These are phyloP conservation scores for Limnephilus rhombicus DNA, from an alignment of 2,888 invertebrate species.

Conservation along the genomic window DNA sequence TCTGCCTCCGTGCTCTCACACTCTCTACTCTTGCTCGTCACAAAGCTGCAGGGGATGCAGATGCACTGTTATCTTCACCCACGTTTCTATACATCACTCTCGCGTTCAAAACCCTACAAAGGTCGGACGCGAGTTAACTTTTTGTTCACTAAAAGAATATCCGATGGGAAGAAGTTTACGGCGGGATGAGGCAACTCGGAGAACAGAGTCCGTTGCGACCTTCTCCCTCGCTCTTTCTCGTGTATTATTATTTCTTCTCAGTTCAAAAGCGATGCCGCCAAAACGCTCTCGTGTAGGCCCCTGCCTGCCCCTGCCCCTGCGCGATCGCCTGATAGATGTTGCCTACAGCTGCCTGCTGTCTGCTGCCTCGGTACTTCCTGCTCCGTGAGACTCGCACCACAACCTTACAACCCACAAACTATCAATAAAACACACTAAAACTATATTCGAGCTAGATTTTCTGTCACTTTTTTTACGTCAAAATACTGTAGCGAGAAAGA, in stretches of 20 bases:
- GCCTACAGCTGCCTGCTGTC: conserved; percentile 42
- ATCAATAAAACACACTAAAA: conserved; percentile 25
- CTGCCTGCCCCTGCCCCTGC: conserved; percentile 33
- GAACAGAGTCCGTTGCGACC: conserved; percentile 29
- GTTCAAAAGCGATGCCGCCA: conserved; percentile 61
- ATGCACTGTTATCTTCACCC: not conserved
- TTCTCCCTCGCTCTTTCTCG: conserved; percentile 54
- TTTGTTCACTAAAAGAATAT: conserved; percentile 31
- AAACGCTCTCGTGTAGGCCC: conserved; percentile 52
- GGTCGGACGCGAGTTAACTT: not conserved
- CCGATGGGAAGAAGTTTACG: conserved; percentile 44
- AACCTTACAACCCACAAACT: not conserved
- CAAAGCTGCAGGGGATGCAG: conserved; percentile 4
- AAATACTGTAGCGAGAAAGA: not conserved
- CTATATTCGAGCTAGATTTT: not conserved
- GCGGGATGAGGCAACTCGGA: conserved; percentile 49
- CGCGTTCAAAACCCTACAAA: conserved; percentile 22
- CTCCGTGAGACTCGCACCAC: conserved; percentile 14
- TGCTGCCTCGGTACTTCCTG: conserved; percentile 54
- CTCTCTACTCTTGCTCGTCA: conserved; percentile 10
- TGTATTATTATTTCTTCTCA: conserved; percentile 46
- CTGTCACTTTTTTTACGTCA: conserved; percentile 29
- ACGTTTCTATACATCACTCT: not conserved
- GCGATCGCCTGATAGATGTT: conserved; percentile 39
- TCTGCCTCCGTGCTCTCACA: not conserved